phyloP scores from a whole-genome alignment of 1,140 invertebrate species.

The Drosophila rhopaloa region DNA sequence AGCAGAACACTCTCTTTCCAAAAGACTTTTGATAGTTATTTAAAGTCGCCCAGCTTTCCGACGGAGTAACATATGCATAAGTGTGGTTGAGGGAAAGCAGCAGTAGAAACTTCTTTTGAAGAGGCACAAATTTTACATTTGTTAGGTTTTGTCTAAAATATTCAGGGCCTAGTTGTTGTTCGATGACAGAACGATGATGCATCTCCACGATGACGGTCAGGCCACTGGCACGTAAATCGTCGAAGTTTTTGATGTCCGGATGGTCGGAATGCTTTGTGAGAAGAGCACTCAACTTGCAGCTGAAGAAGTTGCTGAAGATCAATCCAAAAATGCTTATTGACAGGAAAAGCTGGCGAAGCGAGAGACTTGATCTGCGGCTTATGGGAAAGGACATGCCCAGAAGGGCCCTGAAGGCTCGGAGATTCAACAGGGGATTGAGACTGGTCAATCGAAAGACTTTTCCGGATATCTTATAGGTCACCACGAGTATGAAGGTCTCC shows the following conservation, averaged over 20 bases:
- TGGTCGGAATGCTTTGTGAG: constrained; percentile 18
- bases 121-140: background rate
- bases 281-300: constrained; percentile 47
- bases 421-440: constrained; percentile 27
- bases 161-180: background rate
- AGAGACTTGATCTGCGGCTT: background rate
- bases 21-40: background rate
- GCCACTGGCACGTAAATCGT: constrained; percentile 38
- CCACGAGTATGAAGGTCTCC: constrained; percentile 14
- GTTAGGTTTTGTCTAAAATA: background rate
- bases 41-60: background rate
- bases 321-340: constrained; percentile 50
- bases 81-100: constrained; percentile 5
- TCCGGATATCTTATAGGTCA: background rate
- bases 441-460: background rate
- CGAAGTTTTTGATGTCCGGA: constrained; percentile 14
- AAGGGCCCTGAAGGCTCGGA: constrained; percentile 29
- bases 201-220: background rate
- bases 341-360: constrained; percentile 35
- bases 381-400: constrained; percentile 32
- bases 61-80: background rate
- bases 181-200: background rate
- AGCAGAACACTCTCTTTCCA: background rate
- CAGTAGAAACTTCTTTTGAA: fast-evolving
- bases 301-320: constrained; percentile 37